phyloP scores from a whole-genome alignment of 2,113 vertebrate species.

The Paramormyrops kingsleyae region DNA sequence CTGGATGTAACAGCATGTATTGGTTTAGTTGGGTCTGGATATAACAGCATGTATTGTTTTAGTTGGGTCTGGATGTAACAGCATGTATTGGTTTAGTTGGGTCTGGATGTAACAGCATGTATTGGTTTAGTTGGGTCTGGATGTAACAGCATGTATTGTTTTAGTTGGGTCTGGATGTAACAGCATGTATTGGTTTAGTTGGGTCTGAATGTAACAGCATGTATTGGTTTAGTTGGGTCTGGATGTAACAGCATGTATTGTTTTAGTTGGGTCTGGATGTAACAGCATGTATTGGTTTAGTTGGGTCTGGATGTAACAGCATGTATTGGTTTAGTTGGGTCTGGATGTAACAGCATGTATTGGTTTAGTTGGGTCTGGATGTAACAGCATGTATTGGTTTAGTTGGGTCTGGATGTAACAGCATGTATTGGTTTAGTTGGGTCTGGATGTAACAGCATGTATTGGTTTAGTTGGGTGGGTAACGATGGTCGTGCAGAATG shows the following conservation, averaged over 20 bases:
- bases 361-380: background rate
- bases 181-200: background rate
- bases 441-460: too few species aligned
- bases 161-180: background rate
- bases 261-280: background rate
- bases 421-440: background rate
- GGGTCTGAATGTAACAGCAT: background rate
- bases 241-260: background rate
- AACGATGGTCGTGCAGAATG: background rate
- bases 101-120: background rate
- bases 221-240: background rate
- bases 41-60: background rate
- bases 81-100: background rate
- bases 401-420: background rate
- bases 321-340: background rate
- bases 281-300: background rate
- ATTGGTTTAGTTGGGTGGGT: background rate
- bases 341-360: background rate
- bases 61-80: background rate
- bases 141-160: background rate
- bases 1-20: background rate
- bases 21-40: background rate
- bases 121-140: background rate
- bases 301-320: background rate
- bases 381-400: background rate